A percentile compares a stretch with the other conserved stretches of the same genome.
phyloP scores from a whole-genome alignment of 92 coral and sea anemone genomes.

The Epizoanthus fatuus region DNA sequence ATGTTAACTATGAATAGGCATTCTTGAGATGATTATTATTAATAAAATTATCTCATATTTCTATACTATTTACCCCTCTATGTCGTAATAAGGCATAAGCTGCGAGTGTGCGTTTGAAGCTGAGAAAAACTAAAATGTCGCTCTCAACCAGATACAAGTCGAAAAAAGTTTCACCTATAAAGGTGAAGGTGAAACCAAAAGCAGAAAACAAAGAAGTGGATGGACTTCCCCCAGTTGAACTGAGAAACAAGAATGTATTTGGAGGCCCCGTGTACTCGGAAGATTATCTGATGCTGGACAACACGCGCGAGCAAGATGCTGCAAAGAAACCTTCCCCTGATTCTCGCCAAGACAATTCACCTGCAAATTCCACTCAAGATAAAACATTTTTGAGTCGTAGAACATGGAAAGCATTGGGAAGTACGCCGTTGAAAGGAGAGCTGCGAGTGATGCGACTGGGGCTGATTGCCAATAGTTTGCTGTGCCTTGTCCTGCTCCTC shows the following conservation, averaged over 20 bases:
- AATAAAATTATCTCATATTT: too few species aligned
- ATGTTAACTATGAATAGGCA: too few species aligned
- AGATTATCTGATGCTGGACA: slow-evolving; percentile 8
- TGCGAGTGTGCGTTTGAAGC: too few species aligned
- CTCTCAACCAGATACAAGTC: not conserved
- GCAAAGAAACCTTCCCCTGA: not conserved
- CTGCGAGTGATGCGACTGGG: slow-evolving; percentile 19
- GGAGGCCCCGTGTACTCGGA: not conserved
- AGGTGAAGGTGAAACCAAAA: slow-evolving; percentile 8
- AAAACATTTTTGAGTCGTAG: not conserved
- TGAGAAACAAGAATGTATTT: not conserved
- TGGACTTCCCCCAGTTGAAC: not conserved
- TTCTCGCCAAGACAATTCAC: not conserved
- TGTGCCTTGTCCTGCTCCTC: slow-evolving; percentile 1
- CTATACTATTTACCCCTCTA: too few species aligned
- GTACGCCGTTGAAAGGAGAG: slow-evolving; percentile 1
- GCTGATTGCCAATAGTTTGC: not conserved
- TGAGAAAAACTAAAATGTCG: not conserved
- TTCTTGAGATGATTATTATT: too few species aligned
- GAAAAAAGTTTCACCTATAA: not conserved
- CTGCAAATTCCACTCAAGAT: not conserved
- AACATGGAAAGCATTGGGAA: slow-evolving; percentile 15
- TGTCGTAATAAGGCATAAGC: too few species aligned
- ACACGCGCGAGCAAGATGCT: not conserved
- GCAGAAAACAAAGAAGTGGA: not conserved